A percentile compares a stretch with the other conserved stretches of the same genome.
Evolutionary conservation across 2,113 vertebrate species (phyloP).

Genomic region (Coryphaenoides rupestris): DNA sequence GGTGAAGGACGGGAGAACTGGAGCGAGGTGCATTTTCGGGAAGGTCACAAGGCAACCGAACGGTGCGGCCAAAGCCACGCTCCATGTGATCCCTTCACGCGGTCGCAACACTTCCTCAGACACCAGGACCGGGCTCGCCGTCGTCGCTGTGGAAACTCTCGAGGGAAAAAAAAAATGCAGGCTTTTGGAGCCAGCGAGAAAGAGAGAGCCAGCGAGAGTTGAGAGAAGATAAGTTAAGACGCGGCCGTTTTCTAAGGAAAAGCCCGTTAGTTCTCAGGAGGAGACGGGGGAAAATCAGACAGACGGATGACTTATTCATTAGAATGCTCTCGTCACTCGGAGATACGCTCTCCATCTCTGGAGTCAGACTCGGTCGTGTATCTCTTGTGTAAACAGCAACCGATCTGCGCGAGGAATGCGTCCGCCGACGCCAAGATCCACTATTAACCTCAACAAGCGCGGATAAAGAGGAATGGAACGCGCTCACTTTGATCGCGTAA

Average conservation of each 20-base stretch:
- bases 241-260: not conserved
- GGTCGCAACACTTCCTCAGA: too few relatives aligned
- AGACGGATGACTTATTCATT: not conserved
- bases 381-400: constrained; percentile 24
- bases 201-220: not conserved
- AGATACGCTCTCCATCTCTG: constrained; percentile 12
- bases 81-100: too few relatives aligned
- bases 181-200: not conserved
- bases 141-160: constrained; percentile 5
- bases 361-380: constrained; percentile 33
- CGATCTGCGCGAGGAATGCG: constrained; percentile 23
- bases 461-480: constrained; percentile 41
- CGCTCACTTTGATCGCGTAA: constrained; percentile 52
- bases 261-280: not conserved
- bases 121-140: constrained; percentile 16
- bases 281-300: not conserved
- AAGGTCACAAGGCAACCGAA: too few relatives aligned
- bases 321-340: constrained; percentile 1
- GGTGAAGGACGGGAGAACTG: too few relatives aligned
- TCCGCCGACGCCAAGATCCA: constrained; percentile 58
- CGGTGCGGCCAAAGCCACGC: too few relatives aligned
- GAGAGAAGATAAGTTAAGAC: not conserved
- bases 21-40: too few relatives aligned
- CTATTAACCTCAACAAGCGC: constrained; percentile 38
- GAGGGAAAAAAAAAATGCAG: constrained; percentile 6